Base-by-base conservation (phyloP, 2,113 vertebrate genomes). In the Macaca mulatta region DNA sequence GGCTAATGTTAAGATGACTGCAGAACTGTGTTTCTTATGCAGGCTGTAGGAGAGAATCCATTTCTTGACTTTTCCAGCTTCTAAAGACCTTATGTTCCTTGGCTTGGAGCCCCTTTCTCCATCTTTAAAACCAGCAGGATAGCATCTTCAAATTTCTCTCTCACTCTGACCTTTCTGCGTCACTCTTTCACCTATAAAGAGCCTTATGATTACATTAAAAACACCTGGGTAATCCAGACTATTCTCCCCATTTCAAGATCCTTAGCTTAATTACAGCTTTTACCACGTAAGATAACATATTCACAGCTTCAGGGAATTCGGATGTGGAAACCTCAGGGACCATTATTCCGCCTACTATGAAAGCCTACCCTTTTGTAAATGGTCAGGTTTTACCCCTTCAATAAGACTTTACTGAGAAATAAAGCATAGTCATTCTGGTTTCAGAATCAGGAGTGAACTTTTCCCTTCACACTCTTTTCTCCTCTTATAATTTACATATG, bases 381-480 rank as follows among this genome's bases (percentile, higher is more conserved):
- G 75, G 32, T 40, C 59, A 75, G 59, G 6, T 61, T 83, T 43
- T 30, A 93, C 94, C 8, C 14, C 61, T 83, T 52, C 94, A 83
- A 6, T 61, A 40, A 79, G 22, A 59, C 61, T 57, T 72, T n/a
- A 40, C 48, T 84, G 25, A 94, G 23, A 12, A 48, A 72, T 69
- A 59, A 91, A 40, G 25, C 45, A 67, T 40, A 69, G 55, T 80
- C 77, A 79, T 95, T 91, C 57, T 70, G 59, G 38, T 45, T 93
- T 91, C 11, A 57, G 50, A 74, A 64, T 89, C 30, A 91, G 70
- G 13, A 88, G 55, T 89, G 35, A 90, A 82, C 40, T 90, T 59
- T 80, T 95, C 57, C 69, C 93, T 94, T 97, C 75, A 93, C 17
- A 67, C 55, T 89, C n/a, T 22, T 88, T 91, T 93, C 70, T n/a